phyloP scores from a whole-genome alignment of 2,113 vertebrate genomes.

The Caranx melampygus region DNA sequence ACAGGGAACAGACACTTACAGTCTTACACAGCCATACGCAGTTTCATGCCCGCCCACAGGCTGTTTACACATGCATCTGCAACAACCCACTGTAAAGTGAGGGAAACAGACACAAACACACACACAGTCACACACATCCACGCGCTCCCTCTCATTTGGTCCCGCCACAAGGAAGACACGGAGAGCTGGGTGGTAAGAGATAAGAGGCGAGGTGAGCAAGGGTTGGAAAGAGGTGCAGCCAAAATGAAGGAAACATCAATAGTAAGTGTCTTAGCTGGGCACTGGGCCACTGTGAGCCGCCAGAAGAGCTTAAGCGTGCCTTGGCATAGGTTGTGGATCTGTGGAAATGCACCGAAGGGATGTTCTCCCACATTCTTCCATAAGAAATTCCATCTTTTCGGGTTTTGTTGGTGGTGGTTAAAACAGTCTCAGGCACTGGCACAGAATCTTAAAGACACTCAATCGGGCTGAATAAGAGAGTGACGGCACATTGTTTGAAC shows the following conservation, averaged over 20 bases:
- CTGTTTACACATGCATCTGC: slow-evolving; percentile 71
- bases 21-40: slow-evolving; percentile 56
- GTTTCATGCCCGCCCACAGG: slow-evolving; percentile 64
- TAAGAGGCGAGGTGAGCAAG: slow-evolving; percentile 63
- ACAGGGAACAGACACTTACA: slow-evolving; percentile 70
- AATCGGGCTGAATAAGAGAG: slow-evolving; percentile 12
- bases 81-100: slow-evolving; percentile 46
- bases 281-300: slow-evolving; percentile 54
- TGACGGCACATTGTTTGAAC: neutral
- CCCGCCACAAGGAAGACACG: slow-evolving; percentile 47
- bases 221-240: slow-evolving; percentile 46
- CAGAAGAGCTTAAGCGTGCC: slow-evolving; percentile 57
- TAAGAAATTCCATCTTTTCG: slow-evolving; percentile 38
- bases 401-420: slow-evolving; percentile 14
- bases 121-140: slow-evolving; percentile 13
- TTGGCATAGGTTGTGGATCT: slow-evolving; percentile 58
- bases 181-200: slow-evolving; percentile 67
- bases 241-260: slow-evolving; percentile 64
- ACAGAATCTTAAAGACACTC: slow-evolving; percentile 35
- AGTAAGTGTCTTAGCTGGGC: slow-evolving; percentile 64
- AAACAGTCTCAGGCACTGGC: slow-evolving; percentile 39
- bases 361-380: slow-evolving; percentile 56
- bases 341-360: slow-evolving; percentile 40
- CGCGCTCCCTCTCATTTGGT: slow-evolving; percentile 19
- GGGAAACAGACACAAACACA: slow-evolving; percentile 4